These are phyloP conservation scores for Yoshiicerus persimilis DNA, from an alignment of 1,140 invertebrate species.

Conservation along the genomic window DNA sequence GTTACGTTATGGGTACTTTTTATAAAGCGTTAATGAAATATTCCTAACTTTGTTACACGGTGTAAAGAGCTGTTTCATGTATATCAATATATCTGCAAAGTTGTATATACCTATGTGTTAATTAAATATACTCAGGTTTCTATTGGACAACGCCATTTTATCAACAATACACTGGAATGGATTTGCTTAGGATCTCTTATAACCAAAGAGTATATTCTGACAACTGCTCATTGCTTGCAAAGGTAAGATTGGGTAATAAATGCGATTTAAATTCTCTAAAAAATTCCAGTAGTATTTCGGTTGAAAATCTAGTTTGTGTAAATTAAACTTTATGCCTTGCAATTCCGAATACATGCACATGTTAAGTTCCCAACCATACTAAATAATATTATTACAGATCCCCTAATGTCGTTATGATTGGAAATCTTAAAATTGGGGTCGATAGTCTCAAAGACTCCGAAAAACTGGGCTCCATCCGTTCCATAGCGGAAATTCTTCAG, in stretches of 20 bases:
- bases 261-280: too few species aligned
- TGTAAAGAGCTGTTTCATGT: too few species aligned
- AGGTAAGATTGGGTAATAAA: neutral
- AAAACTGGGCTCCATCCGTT: too few species aligned
- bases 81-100: neutral
- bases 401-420: neutral
- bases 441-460: neutral
- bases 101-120: neutral
- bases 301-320: too few species aligned
- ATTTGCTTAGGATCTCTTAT: constrained; percentile 36
- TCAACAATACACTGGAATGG: constrained; percentile 10
- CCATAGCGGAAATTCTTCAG: neutral
- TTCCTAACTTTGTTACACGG: too few species aligned
- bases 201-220: constrained; percentile 25
- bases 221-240: constrained; percentile 6
- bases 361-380: too few species aligned
- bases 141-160: neutral
- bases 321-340: too few species aligned
- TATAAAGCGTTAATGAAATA: too few species aligned
- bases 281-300: too few species aligned
- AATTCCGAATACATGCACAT: too few species aligned
- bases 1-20: too few species aligned
- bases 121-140: constrained; percentile 26
- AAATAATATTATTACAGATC: neutral
- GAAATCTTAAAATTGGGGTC: neutral